Evolutionary conservation across 2,888 invertebrate genomes (phyloP), one percentile per base, ranked within the genome.

Genomic region (Drosophila maculinotata): DNA sequence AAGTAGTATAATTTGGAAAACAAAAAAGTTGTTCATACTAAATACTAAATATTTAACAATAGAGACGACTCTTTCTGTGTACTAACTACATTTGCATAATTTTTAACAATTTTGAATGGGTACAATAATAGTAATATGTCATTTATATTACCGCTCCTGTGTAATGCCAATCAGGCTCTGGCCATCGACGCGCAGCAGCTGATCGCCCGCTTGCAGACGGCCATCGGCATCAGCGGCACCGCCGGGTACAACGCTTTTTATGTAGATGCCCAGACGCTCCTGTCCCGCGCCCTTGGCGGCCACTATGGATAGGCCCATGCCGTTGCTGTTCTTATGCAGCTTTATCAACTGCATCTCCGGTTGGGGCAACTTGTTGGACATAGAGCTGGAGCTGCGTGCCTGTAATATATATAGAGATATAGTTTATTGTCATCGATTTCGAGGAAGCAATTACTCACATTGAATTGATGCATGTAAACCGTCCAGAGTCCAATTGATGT

Each of bases 261-360:
- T 98, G 92, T 99, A 99, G 90, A 99, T 99, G 41, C 99, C 99
- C 67, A 98, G 93, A 81, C 97, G 95, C 85, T 94, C 94, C 89
- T 96, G 96, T 3, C 95, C 95, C 47, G 95, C 94, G 20, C 96
- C 96, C 94, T 98, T 98, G 23, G 99, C 99, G 8, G 99, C 99
- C 3, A 99, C 99, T 86, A 99, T 99, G 89, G 98, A 99, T 82
- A 99, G 94, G 9, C 99, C 99, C 96, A 99, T 98, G 70, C 99
- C 99, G 89, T 97, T 97, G 69, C 96, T 95, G 88, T 97, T 97
- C 92, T 99, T 99, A 90, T 97, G 96, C 70, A 99, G 93, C 90
- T 97, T 95, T 81, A 99, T 97, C 54, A 96, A 94, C 89, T 97
- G 95, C 62, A 97, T 92, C 88, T 96, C 95, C 9, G 96, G 96